phyloP scores from a whole-genome alignment of 2,113 vertebrate genomes.

The Barnardius zonarius region DNA sequence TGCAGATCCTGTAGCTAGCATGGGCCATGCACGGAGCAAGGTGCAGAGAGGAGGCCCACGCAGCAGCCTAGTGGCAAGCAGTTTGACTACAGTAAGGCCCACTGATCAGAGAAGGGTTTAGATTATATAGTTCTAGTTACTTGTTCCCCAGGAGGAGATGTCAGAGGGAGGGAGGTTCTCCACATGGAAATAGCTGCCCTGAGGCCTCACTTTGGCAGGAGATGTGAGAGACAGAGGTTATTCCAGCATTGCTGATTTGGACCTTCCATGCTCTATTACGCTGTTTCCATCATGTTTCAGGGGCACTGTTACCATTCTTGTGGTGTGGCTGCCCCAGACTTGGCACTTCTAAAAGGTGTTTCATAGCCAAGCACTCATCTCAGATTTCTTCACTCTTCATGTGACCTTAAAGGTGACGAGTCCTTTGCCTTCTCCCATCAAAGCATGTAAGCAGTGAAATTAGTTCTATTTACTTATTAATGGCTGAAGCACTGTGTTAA shows the following conservation, averaged over 20 bases:
- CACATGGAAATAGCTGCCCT: neutral
- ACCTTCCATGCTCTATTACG: neutral
- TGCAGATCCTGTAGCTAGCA: neutral
- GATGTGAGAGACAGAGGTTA: neutral
- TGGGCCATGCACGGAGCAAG: neutral
- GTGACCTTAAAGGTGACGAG: neutral
- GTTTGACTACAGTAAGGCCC: neutral
- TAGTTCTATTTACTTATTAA: neutral
- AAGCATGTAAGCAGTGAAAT: neutral
- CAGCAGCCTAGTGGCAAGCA: neutral
- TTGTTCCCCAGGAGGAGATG: neutral
- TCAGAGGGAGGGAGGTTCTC: neutral
- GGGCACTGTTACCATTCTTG: neutral
- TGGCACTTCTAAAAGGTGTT: neutral
- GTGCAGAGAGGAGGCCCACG: neutral
- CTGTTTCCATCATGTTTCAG: neutral
- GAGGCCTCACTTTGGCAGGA: neutral
- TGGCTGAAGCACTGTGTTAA: neutral
- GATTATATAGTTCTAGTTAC: neutral
- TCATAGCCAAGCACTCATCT: neutral
- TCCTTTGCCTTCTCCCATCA: neutral
- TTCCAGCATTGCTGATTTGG: neutral
- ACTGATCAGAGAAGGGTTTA: neutral
- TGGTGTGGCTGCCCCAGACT: neutral
- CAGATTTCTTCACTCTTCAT: fast-evolving